Base-by-base conservation (phyloP, 2,113 vertebrate genomes). In the Cepphus grylle region DNA sequence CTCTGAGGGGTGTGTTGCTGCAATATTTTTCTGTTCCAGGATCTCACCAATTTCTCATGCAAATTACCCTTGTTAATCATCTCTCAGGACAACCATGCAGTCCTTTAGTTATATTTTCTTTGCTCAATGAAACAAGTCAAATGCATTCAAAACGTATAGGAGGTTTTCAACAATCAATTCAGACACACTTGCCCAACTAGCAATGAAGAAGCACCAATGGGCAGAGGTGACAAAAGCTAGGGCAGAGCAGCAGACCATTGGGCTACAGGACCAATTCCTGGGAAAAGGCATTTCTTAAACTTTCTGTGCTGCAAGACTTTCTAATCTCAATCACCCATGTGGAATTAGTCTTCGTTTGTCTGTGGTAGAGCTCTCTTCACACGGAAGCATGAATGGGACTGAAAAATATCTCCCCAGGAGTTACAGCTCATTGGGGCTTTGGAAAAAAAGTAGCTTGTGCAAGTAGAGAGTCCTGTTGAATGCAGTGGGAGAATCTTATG, bases 21-120 rank as follows among this genome's bases (percentile, higher is more conserved):
- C 78, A 72, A 1, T 94, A 72, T 79, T 96, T 88, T 88, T 43
- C 47, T 69, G 22, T 81, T 96, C 65, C 65, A 89, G 36, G 43
- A 71, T 70, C 58, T 87, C 81, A 87, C 45, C 77, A 81, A 53
- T 84, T 86, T 93, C 80, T 91, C 53, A 56, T 81, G 65, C 73
- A 91, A 93, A 94, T 92, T 87, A 79, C n/a, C 29, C 74, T 40
- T 92, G 43, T 87, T 94, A 91, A 91, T 95, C 34, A 82, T 49
- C 61, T 72, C 49, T 86, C 38, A n/a, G 85, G 47, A 65, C 70
- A 92, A 36, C 47, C 58, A 21, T 61, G 52, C 43, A 76, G 52
- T 88, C 56, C 81, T 87, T 86, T 20, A 65, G 47, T 15, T 49
- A 26, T 42, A 22, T 91, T 69, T 67, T 65, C 43, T 40, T 96